Evolutionary conservation across 2,797 vertebrate species (phyloP), one percentile per base, ranked within the genome.

Genomic region (Eidolon dupreanum): DNA sequence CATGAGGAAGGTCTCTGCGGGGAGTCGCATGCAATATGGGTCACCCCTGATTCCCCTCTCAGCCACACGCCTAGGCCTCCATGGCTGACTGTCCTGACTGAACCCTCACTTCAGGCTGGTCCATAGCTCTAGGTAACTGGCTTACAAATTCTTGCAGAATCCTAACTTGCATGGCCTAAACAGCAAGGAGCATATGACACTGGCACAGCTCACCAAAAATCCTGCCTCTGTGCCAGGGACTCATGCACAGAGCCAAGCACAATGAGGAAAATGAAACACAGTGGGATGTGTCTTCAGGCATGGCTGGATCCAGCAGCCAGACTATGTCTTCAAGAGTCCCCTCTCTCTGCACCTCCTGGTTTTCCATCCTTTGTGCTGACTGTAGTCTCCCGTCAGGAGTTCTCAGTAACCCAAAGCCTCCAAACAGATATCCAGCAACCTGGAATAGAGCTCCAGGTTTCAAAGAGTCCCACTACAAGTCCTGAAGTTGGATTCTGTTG

Each of bases 231-330:
- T 38, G 43, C 15, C 20, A 3, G 3, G 46, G 41, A n/a, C 49
- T 49, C 36, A 53, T 28, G 24, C 46, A 31, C 1, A 31, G 24
- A 38, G 36, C 5, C 8, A 3, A 66, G 36, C 6, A 24, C 71
- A 41, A 4, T 66, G 38, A 36, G 28, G 28, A 78, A 90, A 59
- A 51, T 26, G 55, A 70, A 46, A n/a, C 55, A 10, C 0, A 28
- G 16, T 0, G 31, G 33, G 65, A 28, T 5, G 6, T 24, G 59
- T 53, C 59, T 92, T 93, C 75, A 41, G 92, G 87, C 13, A 15
- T 8, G 33, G 84, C 88, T 92, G 88, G 57, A 82, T 43, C 88
- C 88, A 96, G 63, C 38, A n/a, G 55, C n/a, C 41, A 5, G 41
- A 43, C 1, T 4, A 8, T 3, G 36, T 46, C 12, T 28, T 17